These are phyloP conservation scores for Platyscapa corneri DNA, from an alignment of 1,140 invertebrate genomes.

Conservation along the genomic window DNA sequence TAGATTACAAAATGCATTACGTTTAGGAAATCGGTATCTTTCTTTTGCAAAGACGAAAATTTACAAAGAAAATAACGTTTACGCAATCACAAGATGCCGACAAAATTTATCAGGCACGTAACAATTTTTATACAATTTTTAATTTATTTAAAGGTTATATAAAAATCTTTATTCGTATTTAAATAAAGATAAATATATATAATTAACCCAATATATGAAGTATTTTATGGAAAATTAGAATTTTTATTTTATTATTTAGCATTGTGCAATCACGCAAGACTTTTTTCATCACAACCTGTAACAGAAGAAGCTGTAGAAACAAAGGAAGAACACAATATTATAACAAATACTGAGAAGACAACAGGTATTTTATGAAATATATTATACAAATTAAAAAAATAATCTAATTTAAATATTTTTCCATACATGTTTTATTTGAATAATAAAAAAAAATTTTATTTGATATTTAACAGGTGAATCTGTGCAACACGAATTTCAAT, in stretches of 20 bases:
- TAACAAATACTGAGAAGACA: constrained; percentile 76
- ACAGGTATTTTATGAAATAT: constrained; percentile 71
- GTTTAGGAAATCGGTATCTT: constrained; percentile 33
- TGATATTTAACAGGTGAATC: constrained; percentile 67
- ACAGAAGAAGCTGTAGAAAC: constrained; percentile 51
- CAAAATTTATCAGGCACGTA: constrained; percentile 4
- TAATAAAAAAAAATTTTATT: neutral
- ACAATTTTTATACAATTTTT: neutral
- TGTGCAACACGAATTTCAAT: constrained; percentile 90
- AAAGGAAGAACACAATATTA: constrained; percentile 75
- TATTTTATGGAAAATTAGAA: neutral
- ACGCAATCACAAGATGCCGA: neutral
- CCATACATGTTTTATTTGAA: neutral
- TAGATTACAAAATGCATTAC: constrained; percentile 52
- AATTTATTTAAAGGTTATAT: too few relatives aligned
- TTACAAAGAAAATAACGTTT: neutral
- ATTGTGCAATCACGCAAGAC: constrained; percentile 52
- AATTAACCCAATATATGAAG: neutral
- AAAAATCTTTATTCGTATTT: too few relatives aligned
- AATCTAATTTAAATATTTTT: too few relatives aligned
- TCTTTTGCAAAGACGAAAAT: constrained; percentile 4
- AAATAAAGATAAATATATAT: neutral
- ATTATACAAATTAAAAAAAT: too few relatives aligned
- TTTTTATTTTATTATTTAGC: constrained; percentile 53
- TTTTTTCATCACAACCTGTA: constrained; percentile 65